Evolutionary conservation across 2,888 invertebrate species (phyloP).

Genomic region (Arge pagana): DNA sequence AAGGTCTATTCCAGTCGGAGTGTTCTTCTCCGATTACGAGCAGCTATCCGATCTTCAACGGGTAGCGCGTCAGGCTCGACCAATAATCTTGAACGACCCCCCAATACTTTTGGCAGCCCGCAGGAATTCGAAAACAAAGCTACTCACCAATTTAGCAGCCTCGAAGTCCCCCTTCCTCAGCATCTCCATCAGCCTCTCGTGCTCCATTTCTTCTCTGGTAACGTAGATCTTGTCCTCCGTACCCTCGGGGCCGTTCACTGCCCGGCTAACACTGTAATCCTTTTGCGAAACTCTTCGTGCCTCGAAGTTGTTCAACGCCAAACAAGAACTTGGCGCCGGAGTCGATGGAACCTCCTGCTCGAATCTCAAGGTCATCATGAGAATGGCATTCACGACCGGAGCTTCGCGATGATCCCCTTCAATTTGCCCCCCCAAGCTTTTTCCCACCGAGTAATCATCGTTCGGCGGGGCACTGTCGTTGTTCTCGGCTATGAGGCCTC

Average conservation of each 20-base stretch:
- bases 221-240: constrained; percentile 42
- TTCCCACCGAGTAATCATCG: neutral
- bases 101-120: no score
- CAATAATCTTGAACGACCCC: no score
- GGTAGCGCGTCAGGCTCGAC: no score
- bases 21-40: no score
- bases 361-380: constrained; percentile 47
- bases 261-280: constrained; percentile 41
- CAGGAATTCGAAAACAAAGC: no score
- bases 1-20: no score
- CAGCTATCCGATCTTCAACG: no score
- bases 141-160: constrained; percentile 46
- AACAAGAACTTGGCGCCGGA: constrained; percentile 6
- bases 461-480: constrained; percentile 2
- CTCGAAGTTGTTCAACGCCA: constrained; percentile 37
- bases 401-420: neutral
- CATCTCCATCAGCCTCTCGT: constrained; percentile 45
- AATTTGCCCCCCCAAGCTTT: neutral
- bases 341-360: constrained; percentile 42
- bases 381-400: constrained; percentile 39
- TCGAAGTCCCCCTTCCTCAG: constrained; percentile 44
- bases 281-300: constrained; percentile 46
- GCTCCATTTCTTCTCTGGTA: constrained; percentile 48
- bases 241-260: constrained; percentile 29
- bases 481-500: neutral